Evolutionary conservation across 2,888 invertebrate species (phyloP).

Genomic region (Teleogryllus oceanicus): DNA sequence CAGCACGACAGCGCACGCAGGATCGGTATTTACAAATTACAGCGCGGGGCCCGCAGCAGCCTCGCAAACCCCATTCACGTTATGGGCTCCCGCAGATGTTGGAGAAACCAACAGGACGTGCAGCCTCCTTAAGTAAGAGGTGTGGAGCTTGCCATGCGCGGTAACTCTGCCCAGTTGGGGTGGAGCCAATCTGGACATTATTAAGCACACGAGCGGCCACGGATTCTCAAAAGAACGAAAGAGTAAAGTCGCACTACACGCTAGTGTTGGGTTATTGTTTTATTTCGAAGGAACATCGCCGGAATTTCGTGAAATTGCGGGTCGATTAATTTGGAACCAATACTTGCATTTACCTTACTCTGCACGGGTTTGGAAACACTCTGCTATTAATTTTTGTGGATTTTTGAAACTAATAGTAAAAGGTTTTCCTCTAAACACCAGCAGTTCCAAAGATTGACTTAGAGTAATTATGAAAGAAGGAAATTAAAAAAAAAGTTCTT

Average conservation of each 20-base stretch:
- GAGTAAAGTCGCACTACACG: no score
- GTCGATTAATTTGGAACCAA: neutral
- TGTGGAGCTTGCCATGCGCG: neutral
- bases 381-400: no score
- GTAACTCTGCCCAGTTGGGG: neutral
- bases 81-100: neutral
- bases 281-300: no score
- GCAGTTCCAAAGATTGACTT: no score
- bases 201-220: neutral
- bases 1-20: neutral
- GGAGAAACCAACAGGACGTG: neutral
- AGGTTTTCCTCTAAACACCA: no score
- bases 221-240: neutral
- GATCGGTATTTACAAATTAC: conserved; percentile 2
- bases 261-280: no score
- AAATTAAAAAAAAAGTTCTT: no score
- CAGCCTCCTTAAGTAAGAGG: neutral
- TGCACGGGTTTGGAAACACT: no score
- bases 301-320: neutral
- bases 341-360: neutral
- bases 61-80: neutral
- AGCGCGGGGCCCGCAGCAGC: neutral
- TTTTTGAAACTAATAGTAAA: no score
- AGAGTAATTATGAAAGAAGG: no score
- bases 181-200: neutral